These are phyloP conservation scores for Epistrophe grossulariae DNA, from an alignment of 2,888 invertebrate species.

Conservation along the genomic window DNA sequence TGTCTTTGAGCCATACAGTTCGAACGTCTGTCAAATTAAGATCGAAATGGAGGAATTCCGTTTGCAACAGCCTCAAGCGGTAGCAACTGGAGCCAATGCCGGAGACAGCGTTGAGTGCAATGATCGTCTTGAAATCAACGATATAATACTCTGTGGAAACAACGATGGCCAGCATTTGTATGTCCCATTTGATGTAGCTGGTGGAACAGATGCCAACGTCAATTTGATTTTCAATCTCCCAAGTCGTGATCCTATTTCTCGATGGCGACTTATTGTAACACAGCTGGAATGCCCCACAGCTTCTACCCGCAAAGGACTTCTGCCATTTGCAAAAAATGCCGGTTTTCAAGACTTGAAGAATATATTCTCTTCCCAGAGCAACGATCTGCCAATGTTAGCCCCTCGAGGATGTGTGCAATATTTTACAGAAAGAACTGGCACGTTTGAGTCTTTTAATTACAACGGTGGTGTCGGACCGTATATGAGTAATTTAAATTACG, in stretches of 20 bases:
- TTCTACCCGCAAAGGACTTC: constrained; percentile 66
- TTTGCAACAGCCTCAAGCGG: constrained; percentile 77
- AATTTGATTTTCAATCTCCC: constrained; percentile 84
- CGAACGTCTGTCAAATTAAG: constrained; percentile 81
- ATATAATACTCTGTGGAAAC: constrained; percentile 85
- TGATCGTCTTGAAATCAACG: constrained; percentile 80
- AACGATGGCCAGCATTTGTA: constrained; percentile 86
- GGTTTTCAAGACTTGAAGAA: constrained; percentile 80
- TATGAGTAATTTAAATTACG: constrained; percentile 86
- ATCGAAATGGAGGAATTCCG: constrained; percentile 81
- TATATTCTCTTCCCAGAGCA: constrained; percentile 79
- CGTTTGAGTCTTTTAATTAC: constrained; percentile 87
- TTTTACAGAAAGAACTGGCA: constrained; percentile 86
- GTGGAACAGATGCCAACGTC: constrained; percentile 79
- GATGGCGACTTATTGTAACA: constrained; percentile 87
- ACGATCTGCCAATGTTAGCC: constrained; percentile 83
- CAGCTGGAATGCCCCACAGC: constrained; percentile 85
- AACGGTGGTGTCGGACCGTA: constrained; percentile 85
- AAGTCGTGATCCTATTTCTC: constrained; percentile 80
- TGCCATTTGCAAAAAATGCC: constrained; percentile 77
- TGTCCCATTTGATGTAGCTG: constrained; percentile 80
- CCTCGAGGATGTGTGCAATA: constrained; percentile 89
- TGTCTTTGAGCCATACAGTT: constrained; percentile 80
- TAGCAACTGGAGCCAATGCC: constrained; percentile 37
- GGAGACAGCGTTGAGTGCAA: constrained; percentile 77